Conservation (phyloP, 2,888 invertebrate genomes). For the Chrysomela aeneicollis region DNA sequence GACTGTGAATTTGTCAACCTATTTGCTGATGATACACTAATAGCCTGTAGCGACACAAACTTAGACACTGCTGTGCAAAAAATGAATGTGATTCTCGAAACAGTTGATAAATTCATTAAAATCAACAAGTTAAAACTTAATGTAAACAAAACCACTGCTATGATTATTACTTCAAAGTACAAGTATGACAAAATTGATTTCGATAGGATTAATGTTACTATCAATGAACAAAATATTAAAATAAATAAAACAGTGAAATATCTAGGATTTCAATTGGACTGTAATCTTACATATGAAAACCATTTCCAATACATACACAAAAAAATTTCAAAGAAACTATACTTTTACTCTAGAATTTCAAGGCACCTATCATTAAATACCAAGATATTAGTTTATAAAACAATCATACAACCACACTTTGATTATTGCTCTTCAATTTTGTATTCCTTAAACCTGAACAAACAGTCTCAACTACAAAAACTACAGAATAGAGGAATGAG, state of each 20-base stretch:
- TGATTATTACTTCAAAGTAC: background rate
- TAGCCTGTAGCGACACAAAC: background rate
- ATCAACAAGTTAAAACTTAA: background rate
- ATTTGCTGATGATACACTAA: background rate
- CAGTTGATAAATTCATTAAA: background rate
- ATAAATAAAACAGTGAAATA: background rate
- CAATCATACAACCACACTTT: constrained; percentile 11
- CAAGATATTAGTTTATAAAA: background rate
- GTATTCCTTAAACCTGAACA: constrained; percentile 1
- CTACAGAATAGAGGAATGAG: constrained; percentile 2
- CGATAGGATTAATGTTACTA: background rate
- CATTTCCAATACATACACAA: too few relatives aligned
- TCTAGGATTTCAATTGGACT: too few relatives aligned
- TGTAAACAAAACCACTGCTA: background rate
- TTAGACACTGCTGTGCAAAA: background rate
- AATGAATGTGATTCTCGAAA: background rate
- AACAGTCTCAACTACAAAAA: constrained; percentile 7
- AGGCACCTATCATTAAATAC: background rate
- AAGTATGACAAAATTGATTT: background rate
- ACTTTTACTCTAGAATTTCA: background rate
- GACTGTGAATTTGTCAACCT: background rate
- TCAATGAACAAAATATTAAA: background rate
- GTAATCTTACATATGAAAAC: too few relatives aligned
- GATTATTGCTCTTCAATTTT: constrained; percentile 8
- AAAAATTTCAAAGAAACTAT: too few relatives aligned